Evolutionary conservation across 2,888 invertebrate genomes (phyloP), one percentile per base, ranked within the genome.

Genomic region (Dasysyrphus albostriatus): DNA sequence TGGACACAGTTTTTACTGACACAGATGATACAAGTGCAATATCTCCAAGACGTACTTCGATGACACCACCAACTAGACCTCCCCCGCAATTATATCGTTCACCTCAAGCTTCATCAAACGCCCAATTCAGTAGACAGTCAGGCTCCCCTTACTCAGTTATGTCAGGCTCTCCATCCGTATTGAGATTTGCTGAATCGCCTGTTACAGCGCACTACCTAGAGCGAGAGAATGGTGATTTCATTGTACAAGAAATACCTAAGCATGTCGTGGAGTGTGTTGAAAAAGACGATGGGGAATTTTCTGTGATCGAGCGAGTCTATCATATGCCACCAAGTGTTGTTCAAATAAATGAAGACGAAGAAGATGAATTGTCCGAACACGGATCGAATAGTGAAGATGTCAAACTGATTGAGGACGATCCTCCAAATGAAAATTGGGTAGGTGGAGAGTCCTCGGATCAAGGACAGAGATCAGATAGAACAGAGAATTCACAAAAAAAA

Each of bases 251-350:
- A 87, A 91, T 92, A 12, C 93, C 93, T 24, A 92, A 92, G 70
- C 92, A 92, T 39, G 91, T 92, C 83, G 92, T 93, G 2, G 92
- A 93, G 82, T 93, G 93, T 51, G 92, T 93, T 10, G 93, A 93
- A 84, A 92, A 91, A 70, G 93, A 93, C 19, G 91, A 92, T 88
- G 93, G 93, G 0, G 92, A 92, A 73, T 93, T 93, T 88, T 92
- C 93, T 10, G 93, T 93, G n/a, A 93, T 93, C 72, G 93, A 93
- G 83, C 92, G 92, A 81, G 91, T 93, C 54, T 91, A 93, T 88
- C 91, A 92, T 73, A 92, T 92, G 73, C 92, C 92, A 54, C 92
- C 92, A 77, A 92, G 92, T 89, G 92, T 92, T 44, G 88, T 92
- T 73, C 93, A 92, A 84, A 92, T 93, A 80, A 91, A 91, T 76